Evolutionary conservation across 2,797 vertebrate genomes (phyloP).

Genomic region (Cottoperca gobio): DNA sequence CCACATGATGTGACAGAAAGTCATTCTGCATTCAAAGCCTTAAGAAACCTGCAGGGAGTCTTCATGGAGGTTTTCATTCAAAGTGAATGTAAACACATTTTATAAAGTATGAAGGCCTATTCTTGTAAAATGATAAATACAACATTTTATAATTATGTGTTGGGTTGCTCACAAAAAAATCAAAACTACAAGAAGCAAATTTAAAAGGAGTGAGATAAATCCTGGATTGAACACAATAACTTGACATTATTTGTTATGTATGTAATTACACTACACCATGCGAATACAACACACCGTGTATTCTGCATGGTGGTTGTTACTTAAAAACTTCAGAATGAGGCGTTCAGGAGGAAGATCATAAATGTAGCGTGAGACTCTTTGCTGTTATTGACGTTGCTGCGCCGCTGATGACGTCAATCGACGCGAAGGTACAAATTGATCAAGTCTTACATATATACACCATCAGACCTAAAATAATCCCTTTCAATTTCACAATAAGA

Average conservation of each 20-base stretch:
- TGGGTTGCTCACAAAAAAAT: background rate
- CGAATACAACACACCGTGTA: too few species aligned
- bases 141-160: background rate
- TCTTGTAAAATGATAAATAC: background rate
- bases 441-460: background rate
- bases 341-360: conserved; percentile 1
- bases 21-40: background rate
- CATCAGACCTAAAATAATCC: background rate
- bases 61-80: background rate
- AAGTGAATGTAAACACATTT: background rate
- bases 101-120: background rate
- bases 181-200: background rate
- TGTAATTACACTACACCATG: background rate
- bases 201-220: background rate
- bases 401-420: conserved; percentile 63
- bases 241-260: background rate
- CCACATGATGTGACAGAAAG: conserved; percentile 8
- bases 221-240: background rate
- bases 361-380: conserved; percentile 14
- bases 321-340: background rate
- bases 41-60: background rate
- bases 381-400: conserved; percentile 37
- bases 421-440: conserved; percentile 19
- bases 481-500: conserved; percentile 50
- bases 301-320: background rate